Evolutionary conservation across 1,140 invertebrate species (phyloP).

Genomic region (Choristoneura fumiferana): DNA sequence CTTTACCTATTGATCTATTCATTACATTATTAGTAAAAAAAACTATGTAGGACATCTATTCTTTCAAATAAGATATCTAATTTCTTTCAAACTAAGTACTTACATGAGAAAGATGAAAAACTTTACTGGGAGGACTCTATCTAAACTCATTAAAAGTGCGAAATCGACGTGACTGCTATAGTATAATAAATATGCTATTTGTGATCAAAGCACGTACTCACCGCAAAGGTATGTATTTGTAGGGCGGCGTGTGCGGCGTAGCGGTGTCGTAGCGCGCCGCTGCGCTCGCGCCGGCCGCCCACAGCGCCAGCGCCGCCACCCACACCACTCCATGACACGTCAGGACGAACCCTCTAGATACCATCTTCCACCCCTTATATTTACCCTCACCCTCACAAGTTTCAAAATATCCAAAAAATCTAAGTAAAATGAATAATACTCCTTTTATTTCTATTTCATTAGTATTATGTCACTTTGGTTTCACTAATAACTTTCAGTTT

Average conservation of each 20-base stretch:
- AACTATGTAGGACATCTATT: no score
- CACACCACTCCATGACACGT: slow-evolving; percentile 55
- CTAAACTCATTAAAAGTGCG: no score
- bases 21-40: no score
- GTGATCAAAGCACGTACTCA: slow-evolving; percentile 36
- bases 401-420: slow-evolving; percentile 5
- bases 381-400: background rate
- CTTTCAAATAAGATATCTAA: no score
- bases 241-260: slow-evolving; percentile 58
- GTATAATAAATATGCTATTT: slow-evolving; percentile 19
- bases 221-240: slow-evolving; percentile 62
- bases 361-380: slow-evolving; percentile 27
- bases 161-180: slow-evolving; percentile 3
- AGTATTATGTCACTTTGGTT: no score
- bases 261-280: slow-evolving; percentile 57
- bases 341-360: slow-evolving; percentile 40
- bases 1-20: no score
- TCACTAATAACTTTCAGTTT: slow-evolving; percentile 22
- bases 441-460: no score
- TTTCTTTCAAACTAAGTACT: no score
- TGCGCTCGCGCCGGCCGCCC: slow-evolving; percentile 51
- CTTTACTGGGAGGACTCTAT: no score
- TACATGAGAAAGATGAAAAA: no score
- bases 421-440: no score
- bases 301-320: slow-evolving; percentile 48